phyloP scores from a whole-genome alignment of 1,140 invertebrate genomes.

The Littorina saxatilis region DNA sequence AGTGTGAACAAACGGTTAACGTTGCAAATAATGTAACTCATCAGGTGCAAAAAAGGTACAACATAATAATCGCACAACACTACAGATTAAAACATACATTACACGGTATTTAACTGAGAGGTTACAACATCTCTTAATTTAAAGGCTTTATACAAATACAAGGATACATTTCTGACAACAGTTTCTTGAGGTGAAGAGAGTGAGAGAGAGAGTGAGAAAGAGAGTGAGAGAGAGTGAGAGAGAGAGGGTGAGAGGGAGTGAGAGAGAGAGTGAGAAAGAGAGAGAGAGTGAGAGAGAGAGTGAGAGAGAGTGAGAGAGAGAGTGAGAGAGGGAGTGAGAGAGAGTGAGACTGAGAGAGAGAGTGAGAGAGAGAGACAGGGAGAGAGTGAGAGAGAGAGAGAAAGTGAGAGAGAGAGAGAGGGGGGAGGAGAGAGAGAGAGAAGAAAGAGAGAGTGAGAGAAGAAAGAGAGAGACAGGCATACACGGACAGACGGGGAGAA shows the following conservation, averaged over 20 bases:
- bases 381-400: not conserved
- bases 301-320: not conserved
- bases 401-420: not conserved
- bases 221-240: not conserved
- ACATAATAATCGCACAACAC: too few species aligned
- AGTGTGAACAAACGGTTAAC: too few species aligned
- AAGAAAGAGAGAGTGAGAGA: too few species aligned
- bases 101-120: too few species aligned
- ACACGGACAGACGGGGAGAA: not conserved
- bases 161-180: too few species aligned
- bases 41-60: too few species aligned
- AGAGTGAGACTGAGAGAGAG: not conserved
- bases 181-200: not conserved
- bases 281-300: not conserved
- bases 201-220: constrained; percentile 2
- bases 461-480: too few species aligned
- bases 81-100: too few species aligned
- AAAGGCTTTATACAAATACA: too few species aligned
- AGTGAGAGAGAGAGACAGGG: constrained; percentile 1
- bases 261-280: not conserved
- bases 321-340: not conserved
- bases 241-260: not conserved
- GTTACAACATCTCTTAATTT: too few species aligned
- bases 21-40: too few species aligned
- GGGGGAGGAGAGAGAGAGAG: not conserved